Percentiles rank a stretch among this genome's conserved stretches.
Conservation (phyloP, 2,113 vertebrate species). For the Ornithorhynchus anatinus region DNA sequence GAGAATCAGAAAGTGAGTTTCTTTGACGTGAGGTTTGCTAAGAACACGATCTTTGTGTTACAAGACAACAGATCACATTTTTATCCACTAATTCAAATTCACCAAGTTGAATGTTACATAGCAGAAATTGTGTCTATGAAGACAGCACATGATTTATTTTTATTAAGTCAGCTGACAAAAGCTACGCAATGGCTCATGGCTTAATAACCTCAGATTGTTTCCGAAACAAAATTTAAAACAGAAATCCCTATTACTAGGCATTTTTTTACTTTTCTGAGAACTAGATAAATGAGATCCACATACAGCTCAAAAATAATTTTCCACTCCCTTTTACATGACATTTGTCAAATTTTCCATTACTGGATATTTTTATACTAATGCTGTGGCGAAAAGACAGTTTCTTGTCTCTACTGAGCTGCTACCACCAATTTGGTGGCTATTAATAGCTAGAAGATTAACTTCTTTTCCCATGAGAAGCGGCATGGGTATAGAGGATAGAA, state of each 20-base stretch:
- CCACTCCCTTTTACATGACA: slow-evolving; percentile 65
- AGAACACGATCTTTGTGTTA: too few relatives aligned
- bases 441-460: slow-evolving; percentile 67
- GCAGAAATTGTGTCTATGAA: too few relatives aligned
- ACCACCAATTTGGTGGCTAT: slow-evolving; percentile 66
- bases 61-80: too few relatives aligned
- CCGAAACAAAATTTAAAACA: slow-evolving; percentile 58
- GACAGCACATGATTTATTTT: slow-evolving; percentile 1
- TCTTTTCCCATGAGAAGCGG: slow-evolving; percentile 62
- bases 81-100: too few relatives aligned
- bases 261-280: slow-evolving; percentile 56
- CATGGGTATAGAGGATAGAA: slow-evolving; percentile 60
- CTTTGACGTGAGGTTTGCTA: too few relatives aligned
- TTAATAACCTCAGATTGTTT: slow-evolving; percentile 58
- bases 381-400: slow-evolving; percentile 36
- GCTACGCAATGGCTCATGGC: slow-evolving; percentile 21
- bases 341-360: slow-evolving; percentile 59
- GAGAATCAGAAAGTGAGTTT: too few relatives aligned
- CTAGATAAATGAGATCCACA: slow-evolving; percentile 47
- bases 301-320: slow-evolving; percentile 54
- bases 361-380: slow-evolving; percentile 55
- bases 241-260: slow-evolving; percentile 51
- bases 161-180: slow-evolving; percentile 21
- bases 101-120: too few relatives aligned
- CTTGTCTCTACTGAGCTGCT: slow-evolving; percentile 62